phyloP scores from a whole-genome alignment of 2,888 invertebrate genomes.

The Chorisops tibialis region DNA sequence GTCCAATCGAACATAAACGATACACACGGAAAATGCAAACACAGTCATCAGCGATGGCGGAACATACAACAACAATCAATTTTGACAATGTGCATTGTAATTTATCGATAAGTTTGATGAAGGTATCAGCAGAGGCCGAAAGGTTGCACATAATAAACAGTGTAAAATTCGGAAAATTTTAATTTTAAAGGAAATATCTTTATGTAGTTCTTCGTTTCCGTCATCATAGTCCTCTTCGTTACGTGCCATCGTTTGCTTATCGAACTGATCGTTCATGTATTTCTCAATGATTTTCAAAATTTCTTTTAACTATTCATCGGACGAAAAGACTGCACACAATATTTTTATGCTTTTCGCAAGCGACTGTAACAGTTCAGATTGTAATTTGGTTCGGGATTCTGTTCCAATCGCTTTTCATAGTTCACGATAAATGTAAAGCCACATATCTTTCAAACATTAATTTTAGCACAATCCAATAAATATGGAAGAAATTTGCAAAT shows the following conservation, averaged over 20 bases:
- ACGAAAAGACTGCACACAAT: constrained; percentile 72
- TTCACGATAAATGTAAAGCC: constrained; percentile 80
- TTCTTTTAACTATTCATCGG: constrained; percentile 67
- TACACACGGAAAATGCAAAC: too few relatives aligned
- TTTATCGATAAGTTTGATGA: too few relatives aligned
- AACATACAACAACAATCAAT: too few relatives aligned
- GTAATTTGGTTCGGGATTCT: constrained; percentile 81
- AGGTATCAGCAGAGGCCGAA: too few relatives aligned
- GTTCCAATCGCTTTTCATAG: constrained; percentile 80
- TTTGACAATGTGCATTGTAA: too few relatives aligned
- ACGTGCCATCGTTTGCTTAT: constrained; percentile 81
- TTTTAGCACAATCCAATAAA: constrained; percentile 78
- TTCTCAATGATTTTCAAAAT: constrained; percentile 71
- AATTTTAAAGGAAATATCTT: too few relatives aligned
- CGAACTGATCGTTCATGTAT: constrained; percentile 75
- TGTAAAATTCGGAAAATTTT: too few relatives aligned
- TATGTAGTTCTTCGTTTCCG: constrained; percentile 92
- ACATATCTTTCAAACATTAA: constrained; percentile 67
- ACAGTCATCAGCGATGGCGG: too few relatives aligned
- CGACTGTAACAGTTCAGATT: constrained; percentile 71
- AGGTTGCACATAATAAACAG: too few relatives aligned
- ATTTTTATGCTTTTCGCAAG: constrained; percentile 85
- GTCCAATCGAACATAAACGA: too few relatives aligned
- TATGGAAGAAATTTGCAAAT: constrained; percentile 81
- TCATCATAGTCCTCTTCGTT: constrained; percentile 99